phyloP scores from a whole-genome alignment of 2,888 invertebrate genomes.

The Thymelicus sylvestris region DNA sequence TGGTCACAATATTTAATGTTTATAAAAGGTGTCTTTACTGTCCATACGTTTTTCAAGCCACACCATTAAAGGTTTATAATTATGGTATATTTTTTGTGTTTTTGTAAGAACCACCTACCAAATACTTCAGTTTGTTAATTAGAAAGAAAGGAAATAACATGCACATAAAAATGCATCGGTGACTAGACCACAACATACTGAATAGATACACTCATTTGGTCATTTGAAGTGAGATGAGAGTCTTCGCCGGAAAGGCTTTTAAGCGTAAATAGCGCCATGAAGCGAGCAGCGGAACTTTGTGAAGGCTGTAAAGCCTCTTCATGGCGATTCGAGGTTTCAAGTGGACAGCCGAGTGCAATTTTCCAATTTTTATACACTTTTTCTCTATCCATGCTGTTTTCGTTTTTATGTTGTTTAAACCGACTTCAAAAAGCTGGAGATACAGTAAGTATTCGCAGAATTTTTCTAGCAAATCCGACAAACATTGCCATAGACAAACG shows the following conservation, averaged over 20 bases:
- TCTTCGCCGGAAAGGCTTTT: constrained; percentile 18
- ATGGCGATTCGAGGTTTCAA: constrained; percentile 15
- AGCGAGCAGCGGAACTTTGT: constrained; percentile 19
- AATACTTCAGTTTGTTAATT: neutral
- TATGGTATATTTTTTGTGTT: too few species aligned
- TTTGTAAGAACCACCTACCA: neutral
- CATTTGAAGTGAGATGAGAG: constrained; percentile 20
- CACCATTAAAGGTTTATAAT: too few species aligned
- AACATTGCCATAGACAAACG: too few species aligned
- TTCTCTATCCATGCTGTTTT: neutral
- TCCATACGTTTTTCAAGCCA: too few species aligned
- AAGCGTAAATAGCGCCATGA: constrained; percentile 23
- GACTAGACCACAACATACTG: constrained; percentile 13
- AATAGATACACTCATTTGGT: constrained; percentile 8
- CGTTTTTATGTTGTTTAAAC: constrained; percentile 2
- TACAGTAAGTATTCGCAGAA: too few species aligned
- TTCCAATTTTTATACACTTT: constrained; percentile 11
- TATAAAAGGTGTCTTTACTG: too few species aligned
- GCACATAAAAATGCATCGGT: neutral
- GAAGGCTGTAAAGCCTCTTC: constrained; percentile 21
- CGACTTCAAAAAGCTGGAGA: neutral
- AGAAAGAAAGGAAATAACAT: neutral
- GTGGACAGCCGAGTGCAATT: constrained; percentile 18
- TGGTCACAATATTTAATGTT: too few species aligned
- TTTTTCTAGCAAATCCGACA: too few species aligned